Conservation (phyloP, 2,797 vertebrate species). For the Macropodus opercularis region DNA sequence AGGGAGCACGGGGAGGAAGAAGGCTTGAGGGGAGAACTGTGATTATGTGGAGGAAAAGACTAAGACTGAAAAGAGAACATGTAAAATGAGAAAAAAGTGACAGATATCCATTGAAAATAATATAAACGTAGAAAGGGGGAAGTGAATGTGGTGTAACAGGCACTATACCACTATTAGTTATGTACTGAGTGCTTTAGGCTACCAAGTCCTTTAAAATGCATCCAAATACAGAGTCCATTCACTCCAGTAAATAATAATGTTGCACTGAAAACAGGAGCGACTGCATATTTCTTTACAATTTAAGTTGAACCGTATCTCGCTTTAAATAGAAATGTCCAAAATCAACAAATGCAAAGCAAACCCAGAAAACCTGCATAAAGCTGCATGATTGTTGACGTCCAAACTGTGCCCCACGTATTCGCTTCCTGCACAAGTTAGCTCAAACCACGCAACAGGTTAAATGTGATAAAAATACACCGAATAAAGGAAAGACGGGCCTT, state of each 20-base stretch:
- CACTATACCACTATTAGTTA: no score
- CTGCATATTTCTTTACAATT: background rate
- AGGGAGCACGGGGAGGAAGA: conserved; percentile 12
- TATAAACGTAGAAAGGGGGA: background rate
- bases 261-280: background rate
- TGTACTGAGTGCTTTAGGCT: background rate
- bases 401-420: no score
- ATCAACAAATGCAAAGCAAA: background rate
- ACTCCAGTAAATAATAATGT: background rate
- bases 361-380: no score
- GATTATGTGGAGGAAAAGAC: conserved; percentile 12
- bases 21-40: background rate
- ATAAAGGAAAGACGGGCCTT: background rate
- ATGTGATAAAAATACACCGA: no score
- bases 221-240: background rate
- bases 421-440: no score
- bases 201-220: background rate
- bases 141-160: background rate
- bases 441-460: no score
- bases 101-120: background rate
- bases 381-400: no score
- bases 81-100: conserved; percentile 1
- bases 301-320: background rate
- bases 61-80: background rate
- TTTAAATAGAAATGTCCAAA: background rate